phyloP scores from a whole-genome alignment of 2,888 invertebrate species.

The Tinea pellionella region DNA sequence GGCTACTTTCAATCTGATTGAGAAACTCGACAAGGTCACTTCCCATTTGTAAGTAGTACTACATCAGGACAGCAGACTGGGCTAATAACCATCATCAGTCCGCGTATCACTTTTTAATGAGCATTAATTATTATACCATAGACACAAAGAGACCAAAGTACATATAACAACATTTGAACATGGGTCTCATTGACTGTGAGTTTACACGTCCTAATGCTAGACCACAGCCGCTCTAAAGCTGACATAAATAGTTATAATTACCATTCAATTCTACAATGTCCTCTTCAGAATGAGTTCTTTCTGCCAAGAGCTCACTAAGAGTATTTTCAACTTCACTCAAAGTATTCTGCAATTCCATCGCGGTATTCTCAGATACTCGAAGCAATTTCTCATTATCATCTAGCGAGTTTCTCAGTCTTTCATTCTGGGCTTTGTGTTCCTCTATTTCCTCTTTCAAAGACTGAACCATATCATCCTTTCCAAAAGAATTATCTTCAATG shows the following conservation, averaged over 20 bases:
- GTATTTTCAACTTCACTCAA: constrained; percentile 80
- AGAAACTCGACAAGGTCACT: too few species aligned
- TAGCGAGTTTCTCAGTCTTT: constrained; percentile 73
- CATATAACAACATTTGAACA: too few species aligned
- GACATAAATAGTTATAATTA: constrained; percentile 18
- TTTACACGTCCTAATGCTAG: too few species aligned
- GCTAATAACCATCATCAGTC: too few species aligned
- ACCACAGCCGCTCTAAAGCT: too few species aligned
- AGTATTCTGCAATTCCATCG: constrained; percentile 84
- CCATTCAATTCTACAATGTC: constrained; percentile 62
- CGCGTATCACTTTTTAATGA: too few species aligned
- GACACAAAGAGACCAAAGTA: too few species aligned
- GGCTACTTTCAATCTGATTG: too few species aligned
- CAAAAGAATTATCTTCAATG: constrained; percentile 78
- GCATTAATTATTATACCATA: too few species aligned
- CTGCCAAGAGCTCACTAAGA: constrained; percentile 67
- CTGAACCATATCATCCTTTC: constrained; percentile 78
- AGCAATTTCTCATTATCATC: constrained; percentile 72
- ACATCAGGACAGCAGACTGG: too few species aligned
- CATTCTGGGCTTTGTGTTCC: constrained; percentile 65
- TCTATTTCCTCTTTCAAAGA: constrained; percentile 75
- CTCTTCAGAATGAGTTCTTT: constrained; percentile 57
- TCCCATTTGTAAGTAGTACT: too few species aligned
- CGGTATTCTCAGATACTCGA: constrained; percentile 80
- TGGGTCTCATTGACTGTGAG: too few species aligned